These are phyloP conservation scores for Sparus aurata DNA, from an alignment of 2,797 vertebrate species.

Conservation along the genomic window DNA sequence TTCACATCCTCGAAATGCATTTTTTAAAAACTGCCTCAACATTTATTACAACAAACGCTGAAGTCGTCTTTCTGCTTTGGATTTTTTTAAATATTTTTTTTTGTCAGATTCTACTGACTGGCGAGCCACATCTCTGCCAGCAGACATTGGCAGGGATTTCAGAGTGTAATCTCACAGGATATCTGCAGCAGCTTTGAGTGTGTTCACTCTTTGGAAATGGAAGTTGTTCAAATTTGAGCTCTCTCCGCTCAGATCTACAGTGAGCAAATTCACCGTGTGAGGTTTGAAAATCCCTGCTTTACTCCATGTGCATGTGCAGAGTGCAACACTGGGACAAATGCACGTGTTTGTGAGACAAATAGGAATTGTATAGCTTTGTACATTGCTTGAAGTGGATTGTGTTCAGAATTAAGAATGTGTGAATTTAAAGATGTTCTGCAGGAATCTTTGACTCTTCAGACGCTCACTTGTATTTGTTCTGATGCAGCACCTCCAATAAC, in stretches of 20 bases:
- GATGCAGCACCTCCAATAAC: not conserved
- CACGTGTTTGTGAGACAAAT: not conserved
- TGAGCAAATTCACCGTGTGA: not conserved
- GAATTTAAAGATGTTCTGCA: not conserved
- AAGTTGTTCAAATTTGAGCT: slow-evolving; percentile 23
- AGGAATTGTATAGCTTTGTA: not conserved
- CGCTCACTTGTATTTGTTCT: not conserved
- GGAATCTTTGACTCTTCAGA: too few species aligned
- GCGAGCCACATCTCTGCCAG: slow-evolving; percentile 37
- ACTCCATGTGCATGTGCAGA: not conserved
- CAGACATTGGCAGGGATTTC: slow-evolving; percentile 40
- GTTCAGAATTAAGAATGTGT: not conserved
- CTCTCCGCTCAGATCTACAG: slow-evolving; percentile 19
- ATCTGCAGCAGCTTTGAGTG: slow-evolving; percentile 19
- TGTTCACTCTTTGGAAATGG: slow-evolving; percentile 35
- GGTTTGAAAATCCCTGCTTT: not conserved
- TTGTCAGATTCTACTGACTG: slow-evolving; percentile 20
- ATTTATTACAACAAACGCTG: slow-evolving; percentile 35
- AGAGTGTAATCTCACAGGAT: slow-evolving; percentile 42
- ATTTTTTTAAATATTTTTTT: not conserved
- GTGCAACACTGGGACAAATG: not conserved
- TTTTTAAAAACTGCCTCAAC: slow-evolving; percentile 2
- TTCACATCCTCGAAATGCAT: slow-evolving; percentile 1
- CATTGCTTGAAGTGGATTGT: not conserved
- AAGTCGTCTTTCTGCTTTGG: slow-evolving; percentile 7